These are phyloP conservation scores for Aplodontia rufa DNA, from an alignment of 2,113 vertebrate species.

Conservation along the genomic window DNA sequence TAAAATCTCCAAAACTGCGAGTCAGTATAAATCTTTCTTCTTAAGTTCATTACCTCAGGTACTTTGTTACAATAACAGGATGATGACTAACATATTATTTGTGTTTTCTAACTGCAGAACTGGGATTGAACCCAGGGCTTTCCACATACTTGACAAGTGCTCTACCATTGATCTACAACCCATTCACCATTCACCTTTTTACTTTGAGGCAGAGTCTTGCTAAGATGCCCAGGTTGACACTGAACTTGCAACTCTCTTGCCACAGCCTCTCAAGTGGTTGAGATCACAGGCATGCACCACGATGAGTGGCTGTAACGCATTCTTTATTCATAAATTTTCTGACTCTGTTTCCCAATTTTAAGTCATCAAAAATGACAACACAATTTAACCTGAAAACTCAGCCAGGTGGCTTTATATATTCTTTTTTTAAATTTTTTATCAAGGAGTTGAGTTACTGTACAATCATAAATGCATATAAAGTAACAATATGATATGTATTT, in stretches of 20 bases:
- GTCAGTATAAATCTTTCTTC: too few species aligned
- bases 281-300: not conserved
- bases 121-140: not conserved
- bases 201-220: not conserved
- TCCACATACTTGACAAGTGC: not conserved
- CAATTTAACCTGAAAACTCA: not conserved
- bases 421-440: too few species aligned
- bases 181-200: too few species aligned
- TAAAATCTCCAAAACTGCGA: not conserved
- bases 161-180: too few species aligned
- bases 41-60: not conserved
- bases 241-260: not conserved
- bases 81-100: not conserved
- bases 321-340: not conserved
- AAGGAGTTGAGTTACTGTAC: too few species aligned
- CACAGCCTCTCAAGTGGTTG: not conserved
- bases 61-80: not conserved
- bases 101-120: not conserved
- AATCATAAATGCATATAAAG: too few species aligned
- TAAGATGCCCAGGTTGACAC: not conserved
- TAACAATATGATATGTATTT: too few species aligned
- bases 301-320: not conserved
- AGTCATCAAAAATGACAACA: not conserved
- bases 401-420: not conserved
- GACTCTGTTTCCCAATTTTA: not conserved